phyloP scores from a whole-genome alignment of 2,113 vertebrate genomes.

The Tyto alba region DNA sequence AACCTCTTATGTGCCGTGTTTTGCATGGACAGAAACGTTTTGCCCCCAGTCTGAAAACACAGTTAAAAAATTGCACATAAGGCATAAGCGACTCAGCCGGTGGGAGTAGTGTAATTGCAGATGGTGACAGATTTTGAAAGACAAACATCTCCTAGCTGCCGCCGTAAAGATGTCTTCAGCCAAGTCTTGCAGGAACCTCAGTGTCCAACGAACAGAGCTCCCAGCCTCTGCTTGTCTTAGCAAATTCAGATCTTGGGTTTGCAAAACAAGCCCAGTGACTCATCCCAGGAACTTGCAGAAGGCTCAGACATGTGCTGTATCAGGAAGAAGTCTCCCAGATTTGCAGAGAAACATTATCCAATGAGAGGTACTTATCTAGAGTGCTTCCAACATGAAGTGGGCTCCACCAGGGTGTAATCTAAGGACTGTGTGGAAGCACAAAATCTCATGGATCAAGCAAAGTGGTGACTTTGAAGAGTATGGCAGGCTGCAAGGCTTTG shows the following conservation, averaged over 20 bases:
- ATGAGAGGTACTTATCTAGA: neutral
- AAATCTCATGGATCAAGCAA: neutral
- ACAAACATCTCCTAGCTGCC: neutral
- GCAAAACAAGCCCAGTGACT: neutral
- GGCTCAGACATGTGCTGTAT: neutral
- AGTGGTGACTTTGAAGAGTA: neutral
- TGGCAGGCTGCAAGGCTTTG: neutral
- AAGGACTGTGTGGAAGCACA: neutral
- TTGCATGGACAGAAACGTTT: neutral
- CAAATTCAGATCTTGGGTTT: neutral
- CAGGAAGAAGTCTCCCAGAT: neutral
- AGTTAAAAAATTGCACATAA: neutral
- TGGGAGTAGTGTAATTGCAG: neutral
- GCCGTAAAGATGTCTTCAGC: neutral
- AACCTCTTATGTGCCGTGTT: neutral
- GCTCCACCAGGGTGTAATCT: neutral
- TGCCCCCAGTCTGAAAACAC: neutral
- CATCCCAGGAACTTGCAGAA: neutral
- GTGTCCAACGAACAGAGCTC: neutral
- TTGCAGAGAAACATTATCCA: neutral
- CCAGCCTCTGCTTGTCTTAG: neutral
- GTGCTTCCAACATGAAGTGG: neutral
- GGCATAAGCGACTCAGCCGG: neutral
- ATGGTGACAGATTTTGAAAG: neutral
- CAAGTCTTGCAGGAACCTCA: neutral